Conservation (phyloP, 2,113 vertebrate species). For the Enhydra lutris region DNA sequence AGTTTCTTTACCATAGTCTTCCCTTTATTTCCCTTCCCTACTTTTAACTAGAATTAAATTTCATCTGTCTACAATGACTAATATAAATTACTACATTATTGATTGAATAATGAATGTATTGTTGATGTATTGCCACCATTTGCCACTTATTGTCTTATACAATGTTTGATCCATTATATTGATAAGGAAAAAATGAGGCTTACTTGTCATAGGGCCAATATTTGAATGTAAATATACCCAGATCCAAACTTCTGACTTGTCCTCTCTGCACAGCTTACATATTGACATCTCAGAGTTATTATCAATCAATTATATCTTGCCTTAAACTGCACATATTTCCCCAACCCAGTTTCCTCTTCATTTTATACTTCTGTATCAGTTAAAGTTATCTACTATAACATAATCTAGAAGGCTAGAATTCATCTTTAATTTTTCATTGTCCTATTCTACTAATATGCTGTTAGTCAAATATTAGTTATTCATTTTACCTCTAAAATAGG, state of each 20-base stretch:
- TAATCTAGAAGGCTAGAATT: not conserved
- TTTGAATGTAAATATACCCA: not conserved
- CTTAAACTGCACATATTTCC: not conserved
- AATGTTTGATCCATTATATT: not conserved
- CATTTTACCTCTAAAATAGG: not conserved
- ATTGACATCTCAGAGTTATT: not conserved
- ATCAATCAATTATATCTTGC: not conserved
- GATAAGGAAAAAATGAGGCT: not conserved
- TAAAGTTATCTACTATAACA: not conserved
- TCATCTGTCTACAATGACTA: not conserved
- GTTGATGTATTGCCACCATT: not conserved
- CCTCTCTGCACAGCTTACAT: not conserved
- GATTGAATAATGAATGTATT: not conserved
- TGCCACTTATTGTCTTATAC: not conserved
- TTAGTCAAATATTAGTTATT: not conserved
- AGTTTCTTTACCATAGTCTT: not conserved
- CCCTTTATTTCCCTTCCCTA: not conserved
- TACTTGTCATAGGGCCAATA: not conserved
- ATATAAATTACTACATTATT: not conserved
- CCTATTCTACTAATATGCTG: not conserved
- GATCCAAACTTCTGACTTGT: not conserved
- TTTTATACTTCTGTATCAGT: not conserved
- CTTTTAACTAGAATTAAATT: not conserved
- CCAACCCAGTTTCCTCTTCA: not conserved
- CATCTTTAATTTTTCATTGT: not conserved